Percentiles rank a stretch among this genome's conserved stretches.
These are phyloP conservation scores for Oriolus oriolus DNA, from an alignment of 2,113 vertebrate species.

Conservation along the genomic window DNA sequence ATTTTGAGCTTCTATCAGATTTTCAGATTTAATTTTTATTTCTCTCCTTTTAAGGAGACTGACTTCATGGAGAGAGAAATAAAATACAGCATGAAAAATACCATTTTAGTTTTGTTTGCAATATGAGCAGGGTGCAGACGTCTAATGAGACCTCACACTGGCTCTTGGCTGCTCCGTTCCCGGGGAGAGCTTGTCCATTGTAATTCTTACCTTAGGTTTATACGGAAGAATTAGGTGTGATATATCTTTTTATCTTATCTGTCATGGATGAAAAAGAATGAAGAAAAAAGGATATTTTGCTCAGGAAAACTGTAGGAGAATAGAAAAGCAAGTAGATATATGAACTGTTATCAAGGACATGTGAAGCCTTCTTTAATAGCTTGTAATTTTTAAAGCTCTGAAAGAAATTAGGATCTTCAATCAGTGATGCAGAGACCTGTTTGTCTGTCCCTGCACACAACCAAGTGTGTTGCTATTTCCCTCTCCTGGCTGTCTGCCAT, in stretches of 20 bases:
- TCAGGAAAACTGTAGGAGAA: neutral
- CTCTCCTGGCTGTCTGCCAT: neutral
- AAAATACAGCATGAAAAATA: neutral
- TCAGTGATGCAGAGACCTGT: neutral
- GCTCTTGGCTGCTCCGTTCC: neutral
- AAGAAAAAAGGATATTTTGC: neutral
- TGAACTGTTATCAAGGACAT: neutral
- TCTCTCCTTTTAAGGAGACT: neutral
- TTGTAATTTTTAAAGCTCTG: neutral
- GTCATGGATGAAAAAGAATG: neutral
- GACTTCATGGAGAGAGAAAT: neutral
- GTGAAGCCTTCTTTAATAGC: neutral
- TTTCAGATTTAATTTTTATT: neutral
- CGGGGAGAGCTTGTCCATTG: neutral
- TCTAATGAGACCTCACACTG: neutral
- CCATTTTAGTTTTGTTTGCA: neutral
- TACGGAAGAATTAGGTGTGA: neutral
- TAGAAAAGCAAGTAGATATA: neutral
- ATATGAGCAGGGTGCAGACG: neutral
- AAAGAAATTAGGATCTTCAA: neutral
- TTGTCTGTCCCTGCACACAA: neutral
- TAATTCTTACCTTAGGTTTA: neutral
- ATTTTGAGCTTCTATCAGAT: neutral
- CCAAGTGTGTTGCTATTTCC: neutral
- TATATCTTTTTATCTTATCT: neutral